A percentile compares a stretch with the other conserved stretches of the same genome.
Conservation (phyloP, 1,140 invertebrate species). For the Pachypsylla venusta region DNA sequence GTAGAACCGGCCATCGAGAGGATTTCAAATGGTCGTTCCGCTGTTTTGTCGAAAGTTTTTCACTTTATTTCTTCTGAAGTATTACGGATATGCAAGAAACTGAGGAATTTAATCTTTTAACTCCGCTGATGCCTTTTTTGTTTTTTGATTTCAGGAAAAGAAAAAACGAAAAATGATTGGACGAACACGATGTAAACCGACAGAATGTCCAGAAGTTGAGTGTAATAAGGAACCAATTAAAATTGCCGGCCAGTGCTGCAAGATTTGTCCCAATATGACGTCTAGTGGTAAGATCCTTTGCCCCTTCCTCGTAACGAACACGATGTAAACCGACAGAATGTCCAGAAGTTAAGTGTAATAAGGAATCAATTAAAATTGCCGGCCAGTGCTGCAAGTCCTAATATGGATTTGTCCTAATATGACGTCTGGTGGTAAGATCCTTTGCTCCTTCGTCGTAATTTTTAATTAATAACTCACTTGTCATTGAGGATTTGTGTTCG, state of each 20-base stretch:
- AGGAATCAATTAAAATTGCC: not conserved
- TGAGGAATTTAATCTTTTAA: too few species aligned
- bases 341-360: not conserved
- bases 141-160: not conserved
- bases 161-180: conserved; percentile 4
- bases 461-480: too few species aligned
- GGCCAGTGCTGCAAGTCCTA: conserved; percentile 9
- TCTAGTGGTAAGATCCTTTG: conserved; percentile 3
- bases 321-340: conserved; percentile 8
- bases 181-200: conserved; percentile 7
- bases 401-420: conserved; percentile 2
- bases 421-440: not conserved
- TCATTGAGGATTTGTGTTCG: too few species aligned
- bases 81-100: too few species aligned
- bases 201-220: not conserved
- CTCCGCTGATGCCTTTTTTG: too few species aligned
- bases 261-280: conserved; percentile 3
- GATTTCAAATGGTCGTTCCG: too few species aligned
- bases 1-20: too few species aligned
- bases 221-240: not conserved
- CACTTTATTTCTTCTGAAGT: too few species aligned
- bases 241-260: conserved; percentile 6
- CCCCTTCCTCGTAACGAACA: too few species aligned
- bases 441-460: too few species aligned
- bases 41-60: too few species aligned